Percentiles rank a stretch among this genome's conserved stretches.
Conservation (phyloP, 2,888 invertebrate genomes). For the Rosalia funebris region DNA sequence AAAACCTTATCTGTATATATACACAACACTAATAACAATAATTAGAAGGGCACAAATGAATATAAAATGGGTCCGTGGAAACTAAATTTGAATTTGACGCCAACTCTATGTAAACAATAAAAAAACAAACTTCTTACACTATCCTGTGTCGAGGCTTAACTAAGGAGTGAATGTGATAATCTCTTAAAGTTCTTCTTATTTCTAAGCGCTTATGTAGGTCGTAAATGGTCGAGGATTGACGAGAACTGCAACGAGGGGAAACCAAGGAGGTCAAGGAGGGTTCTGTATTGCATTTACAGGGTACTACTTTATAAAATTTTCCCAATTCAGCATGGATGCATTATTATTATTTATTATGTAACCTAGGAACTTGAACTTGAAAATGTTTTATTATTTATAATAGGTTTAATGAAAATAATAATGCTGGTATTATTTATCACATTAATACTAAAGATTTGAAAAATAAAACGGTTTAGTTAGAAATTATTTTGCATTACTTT, state of each 20-base stretch:
- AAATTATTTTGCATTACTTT: too few species aligned
- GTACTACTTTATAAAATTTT: slow-evolving; percentile 24
- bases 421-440: too few species aligned
- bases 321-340: slow-evolving; percentile 27
- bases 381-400: too few species aligned
- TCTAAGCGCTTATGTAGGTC: slow-evolving; percentile 63
- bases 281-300: slow-evolving; percentile 35
- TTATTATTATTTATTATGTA: slow-evolving; percentile 14
- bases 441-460: too few species aligned
- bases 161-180: slow-evolving; percentile 63
- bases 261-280: slow-evolving; percentile 62
- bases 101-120: slow-evolving; percentile 29
- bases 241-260: slow-evolving; percentile 53
- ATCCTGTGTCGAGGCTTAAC: slow-evolving; percentile 56
- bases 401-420: too few species aligned
- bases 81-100: slow-evolving; percentile 36
- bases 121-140: slow-evolving; percentile 59
- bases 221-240: slow-evolving; percentile 56
- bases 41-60: not conserved
- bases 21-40: slow-evolving; percentile 9
- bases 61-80: slow-evolving; percentile 1
- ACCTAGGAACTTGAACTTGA: slow-evolving; percentile 29
- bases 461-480: too few species aligned
- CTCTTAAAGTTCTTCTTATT: slow-evolving; percentile 65
- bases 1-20: not conserved